These are phyloP conservation scores for Polyergus mexicanus DNA, from an alignment of 1,140 invertebrate genomes.

Conservation along the genomic window DNA sequence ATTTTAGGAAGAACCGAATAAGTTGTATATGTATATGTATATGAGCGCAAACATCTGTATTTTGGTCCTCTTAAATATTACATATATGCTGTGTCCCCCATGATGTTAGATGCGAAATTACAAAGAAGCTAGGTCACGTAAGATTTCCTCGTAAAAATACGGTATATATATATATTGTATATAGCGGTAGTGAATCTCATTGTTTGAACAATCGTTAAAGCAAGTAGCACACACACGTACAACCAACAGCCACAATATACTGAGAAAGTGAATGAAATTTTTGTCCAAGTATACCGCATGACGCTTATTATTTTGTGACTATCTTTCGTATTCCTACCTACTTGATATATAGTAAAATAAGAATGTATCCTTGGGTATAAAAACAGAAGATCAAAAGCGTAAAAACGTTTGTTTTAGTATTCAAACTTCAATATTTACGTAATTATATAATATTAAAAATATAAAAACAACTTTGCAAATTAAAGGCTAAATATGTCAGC, in stretches of 20 bases:
- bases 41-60: neutral
- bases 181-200: slow-evolving; percentile 14
- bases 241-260: slow-evolving; percentile 11
- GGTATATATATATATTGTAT: neutral
- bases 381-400: neutral
- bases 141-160: slow-evolving; percentile 17
- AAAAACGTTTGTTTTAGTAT: neutral
- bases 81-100: neutral
- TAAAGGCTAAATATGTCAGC: neutral
- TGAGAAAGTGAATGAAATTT: slow-evolving; percentile 41
- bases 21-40: neutral
- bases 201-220: slow-evolving; percentile 39
- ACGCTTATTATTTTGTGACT: slow-evolving; percentile 1
- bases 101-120: slow-evolving; percentile 15
- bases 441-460: neutral
- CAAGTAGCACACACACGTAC: neutral
- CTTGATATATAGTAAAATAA: slow-evolving; percentile 25
- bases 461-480: neutral
- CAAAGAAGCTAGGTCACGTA: neutral
- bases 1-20: slow-evolving; percentile 19
- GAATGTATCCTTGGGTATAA: neutral
- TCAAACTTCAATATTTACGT: neutral
- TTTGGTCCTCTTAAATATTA: slow-evolving; percentile 4
- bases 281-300: neutral
- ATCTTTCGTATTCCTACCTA: slow-evolving; percentile 15